Evolutionary conservation across 2,888 invertebrate genomes (phyloP).

Genomic region (Sepiola atlantica): DNA sequence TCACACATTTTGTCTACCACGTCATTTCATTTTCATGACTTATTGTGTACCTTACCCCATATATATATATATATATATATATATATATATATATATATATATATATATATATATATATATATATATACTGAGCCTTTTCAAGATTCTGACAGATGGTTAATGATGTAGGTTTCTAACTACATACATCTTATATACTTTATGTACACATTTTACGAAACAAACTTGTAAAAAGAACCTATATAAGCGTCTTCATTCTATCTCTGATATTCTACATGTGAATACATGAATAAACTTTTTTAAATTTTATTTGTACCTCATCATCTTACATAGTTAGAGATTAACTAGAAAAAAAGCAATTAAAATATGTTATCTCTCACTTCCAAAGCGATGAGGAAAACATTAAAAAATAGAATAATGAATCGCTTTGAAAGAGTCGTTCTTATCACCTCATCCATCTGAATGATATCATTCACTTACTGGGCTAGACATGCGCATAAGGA

Average conservation of each 20-base stretch:
- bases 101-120: too few relatives aligned
- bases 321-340: not conserved
- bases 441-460: not conserved
- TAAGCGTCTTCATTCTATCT: too few relatives aligned
- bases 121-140: too few relatives aligned
- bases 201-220: not conserved
- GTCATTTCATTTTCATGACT: too few relatives aligned
- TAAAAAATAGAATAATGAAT: not conserved
- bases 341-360: slow-evolving; percentile 20
- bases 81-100: too few relatives aligned
- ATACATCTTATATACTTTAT: not conserved
- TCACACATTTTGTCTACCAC: too few relatives aligned
- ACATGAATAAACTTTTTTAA: too few relatives aligned
- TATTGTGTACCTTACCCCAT: too few relatives aligned
- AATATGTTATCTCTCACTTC: not conserved
- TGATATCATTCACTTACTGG: slow-evolving; percentile 19
- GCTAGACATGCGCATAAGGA: not conserved
- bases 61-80: too few relatives aligned
- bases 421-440: not conserved
- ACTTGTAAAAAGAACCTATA: too few relatives aligned
- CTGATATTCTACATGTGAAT: not conserved
- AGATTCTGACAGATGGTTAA: too few relatives aligned
- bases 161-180: too few relatives aligned
- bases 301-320: not conserved
- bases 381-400: not conserved